Conservation (phyloP, 2,888 invertebrate genomes). For the Carpatolechia fugitivella region DNA sequence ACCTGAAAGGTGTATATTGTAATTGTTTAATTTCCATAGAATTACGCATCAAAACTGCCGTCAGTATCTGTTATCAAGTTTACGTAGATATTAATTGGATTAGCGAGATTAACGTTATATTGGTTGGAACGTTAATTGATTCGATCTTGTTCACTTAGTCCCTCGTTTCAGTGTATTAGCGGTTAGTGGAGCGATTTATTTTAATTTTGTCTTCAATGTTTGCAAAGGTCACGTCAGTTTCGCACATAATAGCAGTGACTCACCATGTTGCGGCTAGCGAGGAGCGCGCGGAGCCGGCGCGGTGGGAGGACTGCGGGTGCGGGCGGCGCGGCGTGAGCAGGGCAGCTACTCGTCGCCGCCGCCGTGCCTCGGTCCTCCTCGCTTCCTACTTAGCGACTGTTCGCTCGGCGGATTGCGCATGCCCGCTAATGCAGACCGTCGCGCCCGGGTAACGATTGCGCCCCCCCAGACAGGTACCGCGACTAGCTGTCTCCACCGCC, state of each 20-base stretch:
- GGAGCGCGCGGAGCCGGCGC: constrained; percentile 72
- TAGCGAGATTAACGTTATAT: constrained; percentile 31
- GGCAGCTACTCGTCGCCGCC: constrained; percentile 42
- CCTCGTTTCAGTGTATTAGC: constrained; percentile 17
- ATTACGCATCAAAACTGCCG: not conserved
- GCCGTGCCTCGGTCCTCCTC: constrained; percentile 49
- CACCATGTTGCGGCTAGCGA: constrained; percentile 75
- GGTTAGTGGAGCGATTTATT: constrained; percentile 36
- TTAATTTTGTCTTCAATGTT: constrained; percentile 42
- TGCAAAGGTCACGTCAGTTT: constrained; percentile 61
- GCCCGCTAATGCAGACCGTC: constrained; percentile 72
- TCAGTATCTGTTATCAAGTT: not conserved
- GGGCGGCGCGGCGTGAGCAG: constrained; percentile 53
- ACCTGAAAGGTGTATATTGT: constrained; percentile 60
- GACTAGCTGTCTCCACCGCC: constrained; percentile 70
- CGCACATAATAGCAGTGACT: constrained; percentile 68
- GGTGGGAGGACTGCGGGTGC: constrained; percentile 71
- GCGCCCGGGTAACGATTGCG: constrained; percentile 73
- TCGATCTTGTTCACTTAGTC: constrained; percentile 17
- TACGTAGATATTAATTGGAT: constrained; percentile 39
- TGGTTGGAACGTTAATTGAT: constrained; percentile 16
- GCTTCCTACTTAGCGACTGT: constrained; percentile 58
- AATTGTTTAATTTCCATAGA: constrained; percentile 40
- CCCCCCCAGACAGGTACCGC: constrained; percentile 61
- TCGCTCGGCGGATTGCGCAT: constrained; percentile 69